Evolutionary conservation across 2,888 invertebrate species (phyloP).

Genomic region (Tillus elongatus): DNA sequence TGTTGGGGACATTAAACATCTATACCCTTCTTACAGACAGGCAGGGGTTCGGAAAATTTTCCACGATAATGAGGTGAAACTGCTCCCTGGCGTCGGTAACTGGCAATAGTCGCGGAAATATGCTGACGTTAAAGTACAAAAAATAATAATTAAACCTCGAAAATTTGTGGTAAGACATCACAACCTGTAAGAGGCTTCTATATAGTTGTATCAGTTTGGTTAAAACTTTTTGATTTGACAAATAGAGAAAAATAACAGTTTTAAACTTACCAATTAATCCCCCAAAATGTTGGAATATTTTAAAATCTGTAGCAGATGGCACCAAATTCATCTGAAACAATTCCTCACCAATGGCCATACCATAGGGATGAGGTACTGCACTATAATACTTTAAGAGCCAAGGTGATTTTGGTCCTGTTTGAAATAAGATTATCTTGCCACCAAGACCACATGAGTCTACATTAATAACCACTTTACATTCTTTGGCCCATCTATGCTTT

Average conservation of each 20-base stretch:
- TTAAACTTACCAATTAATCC: constrained; percentile 1
- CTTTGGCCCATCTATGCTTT: constrained; percentile 1
- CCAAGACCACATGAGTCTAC: neutral
- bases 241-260: neutral
- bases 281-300: neutral
- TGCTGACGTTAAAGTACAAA: too few species aligned
- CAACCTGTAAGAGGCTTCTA: too few species aligned
- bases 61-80: too few species aligned
- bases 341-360: neutral
- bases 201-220: too few species aligned
- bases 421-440: neutral
- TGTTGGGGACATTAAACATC: too few species aligned
- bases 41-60: too few species aligned
- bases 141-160: too few species aligned
- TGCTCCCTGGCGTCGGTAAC: too few species aligned
- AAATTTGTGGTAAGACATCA: too few species aligned
- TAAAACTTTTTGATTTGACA: too few species aligned
- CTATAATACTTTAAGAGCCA: neutral
- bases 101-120: too few species aligned
- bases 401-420: neutral
- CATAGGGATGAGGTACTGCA: neutral
- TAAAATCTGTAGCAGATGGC: neutral
- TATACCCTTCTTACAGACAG: too few species aligned
- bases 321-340: neutral
- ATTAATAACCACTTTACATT: neutral